A percentile compares a stretch with the other conserved stretches of the same genome.
Evolutionary conservation across 2,113 vertebrate genomes (phyloP).

Genomic region (Xiphophorus hellerii): DNA sequence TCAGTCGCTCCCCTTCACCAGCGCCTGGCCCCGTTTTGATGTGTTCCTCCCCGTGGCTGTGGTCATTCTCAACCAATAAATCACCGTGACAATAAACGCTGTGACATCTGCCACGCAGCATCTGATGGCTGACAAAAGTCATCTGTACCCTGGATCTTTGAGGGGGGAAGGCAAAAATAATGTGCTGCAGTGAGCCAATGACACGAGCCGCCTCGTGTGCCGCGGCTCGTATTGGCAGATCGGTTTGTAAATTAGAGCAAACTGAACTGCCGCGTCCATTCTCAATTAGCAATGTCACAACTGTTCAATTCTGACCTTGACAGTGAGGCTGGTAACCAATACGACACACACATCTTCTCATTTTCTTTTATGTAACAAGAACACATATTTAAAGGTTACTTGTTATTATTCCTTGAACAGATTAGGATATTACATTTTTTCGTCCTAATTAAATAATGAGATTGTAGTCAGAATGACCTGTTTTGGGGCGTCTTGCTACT

Average conservation of each 20-base stretch:
- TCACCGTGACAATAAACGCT: constrained; percentile 73
- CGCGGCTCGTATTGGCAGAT: constrained; percentile 39
- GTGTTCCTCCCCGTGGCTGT: constrained; percentile 67
- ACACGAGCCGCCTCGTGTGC: constrained; percentile 34
- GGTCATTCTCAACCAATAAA: constrained; percentile 71
- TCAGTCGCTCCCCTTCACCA: constrained; percentile 42
- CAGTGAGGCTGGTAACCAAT: constrained; percentile 6
- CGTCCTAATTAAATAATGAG: too few species aligned
- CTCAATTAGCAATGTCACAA: constrained; percentile 45
- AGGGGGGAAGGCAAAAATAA: constrained; percentile 46
- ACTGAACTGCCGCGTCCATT: constrained; percentile 37
- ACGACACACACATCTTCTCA: neutral
- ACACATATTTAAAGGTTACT: neutral
- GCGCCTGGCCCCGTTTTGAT: constrained; percentile 52
- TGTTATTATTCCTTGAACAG: too few species aligned
- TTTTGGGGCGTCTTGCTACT: too few species aligned
- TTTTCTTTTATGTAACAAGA: neutral
- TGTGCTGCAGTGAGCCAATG: constrained; percentile 40
- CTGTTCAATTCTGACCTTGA: constrained; percentile 56
- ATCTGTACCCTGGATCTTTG: constrained; percentile 69
- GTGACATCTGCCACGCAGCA: constrained; percentile 77
- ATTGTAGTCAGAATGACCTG: too few species aligned
- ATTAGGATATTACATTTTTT: too few species aligned
- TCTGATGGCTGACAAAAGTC: constrained; percentile 75
- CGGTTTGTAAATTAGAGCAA: constrained; percentile 46